A percentile compares a stretch with the other conserved stretches of the same genome.
Conservation (phyloP, 37 sponge, comb jelly and placozoan species). For the Corticium candelabrum region DNA sequence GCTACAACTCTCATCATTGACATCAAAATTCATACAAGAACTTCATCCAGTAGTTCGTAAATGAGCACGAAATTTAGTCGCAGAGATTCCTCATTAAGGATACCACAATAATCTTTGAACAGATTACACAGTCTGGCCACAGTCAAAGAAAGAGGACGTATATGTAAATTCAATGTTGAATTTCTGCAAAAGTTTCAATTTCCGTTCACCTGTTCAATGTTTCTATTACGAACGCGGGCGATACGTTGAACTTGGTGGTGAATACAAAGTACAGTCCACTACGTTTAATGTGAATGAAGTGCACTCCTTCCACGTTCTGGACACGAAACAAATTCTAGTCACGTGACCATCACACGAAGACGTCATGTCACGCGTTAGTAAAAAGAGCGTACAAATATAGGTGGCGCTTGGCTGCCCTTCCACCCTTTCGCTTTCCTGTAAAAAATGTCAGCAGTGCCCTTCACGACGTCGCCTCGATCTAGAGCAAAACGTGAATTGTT, state of each 20-base stretch:
- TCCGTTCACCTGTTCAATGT: slow-evolving; percentile 79
- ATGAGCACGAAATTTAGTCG: slow-evolving; percentile 80
- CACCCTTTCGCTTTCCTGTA: slow-evolving; percentile 63
- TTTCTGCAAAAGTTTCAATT: not conserved
- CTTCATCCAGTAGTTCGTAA: slow-evolving; percentile 90
- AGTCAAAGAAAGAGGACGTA: not conserved
- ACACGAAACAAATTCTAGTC: no score
- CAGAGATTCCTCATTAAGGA: slow-evolving; percentile 83
- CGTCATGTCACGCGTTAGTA: no score
- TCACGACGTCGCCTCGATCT: slow-evolving; percentile 61
- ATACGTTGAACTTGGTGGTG: slow-evolving; percentile 82
- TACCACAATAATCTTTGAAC: slow-evolving; percentile 92
- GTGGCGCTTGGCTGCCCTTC: slow-evolving; percentile 75
- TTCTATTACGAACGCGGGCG: slow-evolving; percentile 68
- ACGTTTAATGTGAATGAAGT: slow-evolving; percentile 67
- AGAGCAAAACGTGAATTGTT: not conserved
- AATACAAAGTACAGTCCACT: slow-evolving; percentile 84
- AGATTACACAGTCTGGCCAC: slow-evolving; percentile 55
- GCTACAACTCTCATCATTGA: not conserved
- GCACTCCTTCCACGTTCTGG: slow-evolving; percentile 22
- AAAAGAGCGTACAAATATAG: slow-evolving; percentile 49
- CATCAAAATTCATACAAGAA: slow-evolving; percentile 43
- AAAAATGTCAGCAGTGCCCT: slow-evolving; percentile 58
- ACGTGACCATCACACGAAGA: not conserved
- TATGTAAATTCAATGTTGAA: not conserved